phyloP scores from a whole-genome alignment of 2,113 vertebrate genomes.

The Pseudorasbora parva region DNA sequence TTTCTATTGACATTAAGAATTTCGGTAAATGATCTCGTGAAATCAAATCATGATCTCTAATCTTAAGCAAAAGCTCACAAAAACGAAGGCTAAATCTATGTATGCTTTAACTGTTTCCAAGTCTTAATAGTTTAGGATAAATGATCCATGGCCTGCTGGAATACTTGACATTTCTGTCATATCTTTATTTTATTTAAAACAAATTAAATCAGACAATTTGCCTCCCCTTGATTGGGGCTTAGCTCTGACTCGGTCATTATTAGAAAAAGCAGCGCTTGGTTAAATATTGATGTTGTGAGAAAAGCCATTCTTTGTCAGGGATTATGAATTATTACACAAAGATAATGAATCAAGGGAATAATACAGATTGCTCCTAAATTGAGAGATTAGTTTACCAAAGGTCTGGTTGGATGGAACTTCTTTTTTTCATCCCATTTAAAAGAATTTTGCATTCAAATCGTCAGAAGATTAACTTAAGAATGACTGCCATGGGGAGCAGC shows the following conservation, averaged over 20 bases:
- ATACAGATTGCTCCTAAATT: slow-evolving; percentile 27
- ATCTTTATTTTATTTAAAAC: not conserved
- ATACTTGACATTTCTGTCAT: not conserved
- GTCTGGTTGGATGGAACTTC: slow-evolving; percentile 41
- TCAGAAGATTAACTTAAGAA: slow-evolving; percentile 42
- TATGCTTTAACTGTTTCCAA: slow-evolving; percentile 5
- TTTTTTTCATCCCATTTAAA: slow-evolving; percentile 38
- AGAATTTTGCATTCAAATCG: slow-evolving; percentile 27
- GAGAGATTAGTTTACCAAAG: slow-evolving; percentile 33
- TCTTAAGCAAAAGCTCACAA: not conserved
- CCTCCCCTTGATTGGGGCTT: slow-evolving; percentile 42
- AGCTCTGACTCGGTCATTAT: slow-evolving; percentile 53
- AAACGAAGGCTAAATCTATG: not conserved
- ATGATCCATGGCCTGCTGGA: slow-evolving; percentile 1
- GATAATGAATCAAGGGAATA: slow-evolving; percentile 52
- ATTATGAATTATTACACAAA: slow-evolving; percentile 65
- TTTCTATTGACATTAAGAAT: slow-evolving; percentile 12
- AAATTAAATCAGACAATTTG: slow-evolving; percentile 20
- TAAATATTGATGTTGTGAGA: slow-evolving; percentile 46
- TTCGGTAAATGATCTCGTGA: not conserved
- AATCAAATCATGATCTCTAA: not conserved
- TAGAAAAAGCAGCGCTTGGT: slow-evolving; percentile 29
- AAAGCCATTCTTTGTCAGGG: slow-evolving; percentile 46
- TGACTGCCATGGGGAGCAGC: slow-evolving; percentile 19
- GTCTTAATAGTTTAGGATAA: not conserved